Percentiles rank a stretch among this genome's conserved stretches.
These are phyloP conservation scores for Stegodyphus dumicola DNA, from an alignment of 1,140 invertebrate species.

Conservation along the genomic window DNA sequence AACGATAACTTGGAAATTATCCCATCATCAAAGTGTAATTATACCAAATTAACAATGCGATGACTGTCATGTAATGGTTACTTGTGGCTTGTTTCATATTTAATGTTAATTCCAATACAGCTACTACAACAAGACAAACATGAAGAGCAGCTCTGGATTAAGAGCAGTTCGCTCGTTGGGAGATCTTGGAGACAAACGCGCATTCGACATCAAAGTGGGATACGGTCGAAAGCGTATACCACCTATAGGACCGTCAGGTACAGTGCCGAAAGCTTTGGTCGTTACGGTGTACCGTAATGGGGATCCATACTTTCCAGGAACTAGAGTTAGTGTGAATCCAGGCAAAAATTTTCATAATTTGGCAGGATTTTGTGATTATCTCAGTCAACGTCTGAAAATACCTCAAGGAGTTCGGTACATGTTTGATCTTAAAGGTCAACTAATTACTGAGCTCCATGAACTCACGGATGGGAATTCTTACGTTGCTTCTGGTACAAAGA, in stretches of 20 bases:
- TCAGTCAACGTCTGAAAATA: constrained; percentile 65
- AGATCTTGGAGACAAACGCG: constrained; percentile 21
- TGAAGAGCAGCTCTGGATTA: constrained; percentile 11
- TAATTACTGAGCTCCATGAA: constrained; percentile 85
- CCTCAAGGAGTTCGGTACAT: constrained; percentile 75
- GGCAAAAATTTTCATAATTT: constrained; percentile 85
- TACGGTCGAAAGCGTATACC: constrained; percentile 31
- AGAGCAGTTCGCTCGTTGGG: constrained; percentile 3
- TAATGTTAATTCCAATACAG: too few relatives aligned
- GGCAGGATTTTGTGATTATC: constrained; percentile 82
- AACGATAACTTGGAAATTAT: too few relatives aligned
- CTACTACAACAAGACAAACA: not conserved
- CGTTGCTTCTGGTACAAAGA: constrained; percentile 89
- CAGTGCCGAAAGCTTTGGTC: constrained; percentile 74
- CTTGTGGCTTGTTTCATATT: too few relatives aligned
- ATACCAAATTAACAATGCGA: too few relatives aligned
- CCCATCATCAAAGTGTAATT: too few relatives aligned
- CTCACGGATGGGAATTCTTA: constrained; percentile 90
- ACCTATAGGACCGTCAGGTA: not conserved
- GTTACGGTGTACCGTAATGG: constrained; percentile 94
- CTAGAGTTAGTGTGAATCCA: constrained; percentile 88
- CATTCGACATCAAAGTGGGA: constrained; percentile 43
- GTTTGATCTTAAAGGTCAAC: constrained; percentile 88
- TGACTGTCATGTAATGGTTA: not conserved
- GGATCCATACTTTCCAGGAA: constrained; percentile 88